Percentiles rank a stretch among this genome's conserved stretches.
Evolutionary conservation across 2,888 invertebrate genomes (phyloP).

Genomic region (Protonemura montana): DNA sequence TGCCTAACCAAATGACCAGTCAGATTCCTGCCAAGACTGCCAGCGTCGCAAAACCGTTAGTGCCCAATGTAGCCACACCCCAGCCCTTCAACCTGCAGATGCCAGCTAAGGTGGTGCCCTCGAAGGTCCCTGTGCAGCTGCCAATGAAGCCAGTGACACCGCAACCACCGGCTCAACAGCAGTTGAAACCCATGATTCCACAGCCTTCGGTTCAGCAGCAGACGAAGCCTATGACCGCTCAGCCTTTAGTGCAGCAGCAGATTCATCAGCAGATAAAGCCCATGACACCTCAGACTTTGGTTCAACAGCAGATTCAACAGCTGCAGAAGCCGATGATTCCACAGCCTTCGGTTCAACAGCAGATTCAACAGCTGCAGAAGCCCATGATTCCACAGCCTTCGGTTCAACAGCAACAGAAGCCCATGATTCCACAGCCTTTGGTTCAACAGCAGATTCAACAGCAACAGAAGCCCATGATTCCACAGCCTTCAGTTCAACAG

Average conservation of each 20-base stretch:
- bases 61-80: background rate
- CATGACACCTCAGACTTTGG: too few relatives aligned
- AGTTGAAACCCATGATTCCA: slow-evolving; percentile 56
- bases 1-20: slow-evolving; percentile 60
- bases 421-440: too few relatives aligned
- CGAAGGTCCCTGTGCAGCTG: slow-evolving; percentile 25
- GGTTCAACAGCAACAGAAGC: background rate
- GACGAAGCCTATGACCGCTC: slow-evolving; percentile 48
- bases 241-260: slow-evolving; percentile 58
- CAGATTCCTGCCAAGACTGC: slow-evolving; percentile 60
- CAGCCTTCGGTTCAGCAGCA: too few relatives aligned
- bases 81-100: slow-evolving; percentile 21
- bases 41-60: slow-evolving; percentile 53
- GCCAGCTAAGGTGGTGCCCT: background rate
- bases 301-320: too few relatives aligned
- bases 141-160: slow-evolving; percentile 38
- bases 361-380: background rate
- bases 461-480: background rate
- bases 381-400: background rate
- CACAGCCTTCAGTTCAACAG: background rate
- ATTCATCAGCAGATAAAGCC: slow-evolving; percentile 43
- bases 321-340: background rate
- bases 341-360: background rate
- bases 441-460: too few relatives aligned
- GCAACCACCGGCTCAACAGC: too few relatives aligned